Percentiles rank a stretch among this genome's conserved stretches.
These are phyloP conservation scores for Branchellion lobata DNA, from an alignment of 2,888 invertebrate genomes.

Conservation along the genomic window DNA sequence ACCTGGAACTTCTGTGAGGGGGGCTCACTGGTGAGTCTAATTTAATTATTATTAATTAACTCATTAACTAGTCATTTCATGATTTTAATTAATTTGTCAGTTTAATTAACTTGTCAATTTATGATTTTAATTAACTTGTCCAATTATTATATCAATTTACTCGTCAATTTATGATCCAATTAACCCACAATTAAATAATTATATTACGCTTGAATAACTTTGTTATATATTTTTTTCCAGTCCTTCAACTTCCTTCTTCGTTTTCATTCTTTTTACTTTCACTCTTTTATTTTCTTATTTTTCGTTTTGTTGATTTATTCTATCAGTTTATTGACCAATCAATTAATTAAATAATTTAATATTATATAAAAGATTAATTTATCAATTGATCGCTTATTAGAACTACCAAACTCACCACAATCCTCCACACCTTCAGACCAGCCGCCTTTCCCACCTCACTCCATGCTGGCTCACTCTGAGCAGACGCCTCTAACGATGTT, in stretches of 20 bases:
- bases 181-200: too few species aligned
- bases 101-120: conserved; percentile 3
- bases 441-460: conserved; percentile 38
- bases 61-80: conserved; percentile 13
- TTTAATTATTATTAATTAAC: conserved; percentile 4
- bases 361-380: too few species aligned
- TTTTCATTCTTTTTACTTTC: neutral
- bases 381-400: neutral
- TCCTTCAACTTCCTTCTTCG: neutral
- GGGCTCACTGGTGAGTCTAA: neutral
- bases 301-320: neutral
- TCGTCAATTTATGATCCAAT: too few species aligned
- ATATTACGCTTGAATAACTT: neutral
- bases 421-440: conserved; percentile 47
- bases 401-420: conserved; percentile 42
- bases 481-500: conserved; percentile 44
- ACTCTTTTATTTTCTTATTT: neutral
- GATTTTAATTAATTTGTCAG: conserved; percentile 11
- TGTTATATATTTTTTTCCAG: neutral
- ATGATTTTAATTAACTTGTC: too few species aligned
- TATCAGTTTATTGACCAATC: neutral
- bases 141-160: too few species aligned
- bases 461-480: conserved; percentile 46
- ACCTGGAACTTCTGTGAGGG: conserved; percentile 53
- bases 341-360: too few species aligned